Evolutionary conservation across 2,888 invertebrate species (phyloP), one percentile per base, ranked within the genome.

Genomic region (Heliconius hortense): DNA sequence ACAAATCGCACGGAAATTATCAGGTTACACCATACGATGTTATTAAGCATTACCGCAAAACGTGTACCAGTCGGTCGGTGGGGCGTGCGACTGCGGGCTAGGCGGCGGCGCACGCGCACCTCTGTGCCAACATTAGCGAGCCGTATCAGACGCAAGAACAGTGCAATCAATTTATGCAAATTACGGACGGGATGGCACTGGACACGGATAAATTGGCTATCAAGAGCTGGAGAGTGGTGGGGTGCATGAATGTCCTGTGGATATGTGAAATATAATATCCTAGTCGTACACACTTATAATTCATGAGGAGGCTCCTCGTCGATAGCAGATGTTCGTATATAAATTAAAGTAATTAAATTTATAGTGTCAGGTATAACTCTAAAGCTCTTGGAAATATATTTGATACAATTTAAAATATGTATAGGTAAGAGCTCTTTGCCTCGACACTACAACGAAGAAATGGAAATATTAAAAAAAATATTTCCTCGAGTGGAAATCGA

Each of bases 111-210:
- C 82, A 84, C 84, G 86, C 87, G 87, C 87, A 87, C 85, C 83
- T 81, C 85, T 84, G 78, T 77, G 74, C 75, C 72, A 60, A 72
- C 78, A 77, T 77, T 74, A 80, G 76, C 79, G 78, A 75, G 77
- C 76, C 77, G 80, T 80, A 80, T 79, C 78, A 77, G 74, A 81
- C 79, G 80, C 79, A 77, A 78, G 79, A 77, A 86, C 86, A 84
- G 84, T 87, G 89, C 89, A 88, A 93, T 92, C 92, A 92, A 93
- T 93, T 93, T 90, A 94, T 94, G 93, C 90, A 93, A 93, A 94
- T 93, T 90, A 88, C 83, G 83, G 84, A 86, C 89, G 88, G 89
- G 91, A 91, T 89, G 87, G 86, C 84, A 86, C 86, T 83, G 81
- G 83, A 82, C 81, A 81, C 80, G 81, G 74, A 79, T 80, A 82